Conservation (phyloP, 2,888 invertebrate species). For the Drosophila picticornis region DNA sequence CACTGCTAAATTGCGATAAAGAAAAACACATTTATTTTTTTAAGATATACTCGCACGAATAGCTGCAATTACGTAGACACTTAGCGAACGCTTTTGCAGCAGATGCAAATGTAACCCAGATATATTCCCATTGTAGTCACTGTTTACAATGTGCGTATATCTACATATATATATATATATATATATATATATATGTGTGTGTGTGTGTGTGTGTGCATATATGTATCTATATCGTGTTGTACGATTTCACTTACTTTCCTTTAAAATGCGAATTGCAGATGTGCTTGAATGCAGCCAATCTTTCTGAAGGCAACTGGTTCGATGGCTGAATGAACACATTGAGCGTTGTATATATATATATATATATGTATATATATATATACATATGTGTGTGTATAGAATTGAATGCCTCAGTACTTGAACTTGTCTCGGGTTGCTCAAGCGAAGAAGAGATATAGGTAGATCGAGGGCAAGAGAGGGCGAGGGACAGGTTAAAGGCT, state of each 20-base stretch:
- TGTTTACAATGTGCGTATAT: background rate
- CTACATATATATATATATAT: background rate
- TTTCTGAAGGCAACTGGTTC: slow-evolving; percentile 38
- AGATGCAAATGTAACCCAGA: slow-evolving; percentile 30
- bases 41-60: slow-evolving; percentile 31
- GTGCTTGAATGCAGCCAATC: slow-evolving; percentile 52
- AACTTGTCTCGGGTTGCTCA: slow-evolving; percentile 21
- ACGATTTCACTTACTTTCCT: slow-evolving; percentile 19
- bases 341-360: background rate
- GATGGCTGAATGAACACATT: slow-evolving; percentile 46
- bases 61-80: slow-evolving; percentile 29
- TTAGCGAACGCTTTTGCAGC: slow-evolving; percentile 7
- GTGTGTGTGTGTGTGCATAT: background rate
- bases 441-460: background rate
- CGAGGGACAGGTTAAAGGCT: background rate
- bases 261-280: slow-evolving; percentile 43
- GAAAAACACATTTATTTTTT: slow-evolving; percentile 7
- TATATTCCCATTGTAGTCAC: slow-evolving; percentile 2
- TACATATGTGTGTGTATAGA: background rate
- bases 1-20: background rate
- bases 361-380: background rate
- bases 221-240: background rate
- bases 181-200: background rate
- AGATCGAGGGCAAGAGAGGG: background rate
- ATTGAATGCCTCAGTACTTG: slow-evolving; percentile 18